Conservation (phyloP, 2,797 vertebrate genomes). For the Clamator glandarius region DNA sequence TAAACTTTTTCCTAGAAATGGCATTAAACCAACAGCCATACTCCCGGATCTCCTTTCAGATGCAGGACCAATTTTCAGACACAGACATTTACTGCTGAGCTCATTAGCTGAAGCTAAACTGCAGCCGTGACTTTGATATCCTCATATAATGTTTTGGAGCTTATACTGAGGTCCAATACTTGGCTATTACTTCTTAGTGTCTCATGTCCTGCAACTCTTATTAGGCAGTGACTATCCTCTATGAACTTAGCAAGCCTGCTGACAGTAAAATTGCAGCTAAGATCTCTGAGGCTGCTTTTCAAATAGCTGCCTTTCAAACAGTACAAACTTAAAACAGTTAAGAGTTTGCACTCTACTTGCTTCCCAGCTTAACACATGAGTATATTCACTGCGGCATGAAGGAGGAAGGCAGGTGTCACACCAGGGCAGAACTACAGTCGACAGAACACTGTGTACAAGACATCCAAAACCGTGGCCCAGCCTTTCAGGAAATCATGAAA, state of each 20-base stretch:
- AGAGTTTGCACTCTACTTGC: neutral
- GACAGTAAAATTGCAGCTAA: neutral
- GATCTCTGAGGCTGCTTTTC: neutral
- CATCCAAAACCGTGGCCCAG: neutral
- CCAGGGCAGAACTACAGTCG: neutral
- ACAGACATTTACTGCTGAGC: neutral
- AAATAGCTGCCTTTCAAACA: neutral
- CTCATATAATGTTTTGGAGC: neutral
- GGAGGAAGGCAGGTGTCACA: neutral
- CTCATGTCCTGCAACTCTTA: neutral
- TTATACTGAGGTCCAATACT: neutral
- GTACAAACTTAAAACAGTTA: neutral
- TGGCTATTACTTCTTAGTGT: neutral
- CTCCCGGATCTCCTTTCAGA: neutral
- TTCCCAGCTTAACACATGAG: rapidly evolving
- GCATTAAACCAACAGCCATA: neutral
- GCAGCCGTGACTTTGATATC: neutral
- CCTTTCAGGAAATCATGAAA: neutral
- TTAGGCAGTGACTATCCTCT: neutral
- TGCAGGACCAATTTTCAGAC: neutral
- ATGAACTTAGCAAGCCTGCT: neutral
- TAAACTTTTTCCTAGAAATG: neutral
- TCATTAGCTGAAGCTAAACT: neutral
- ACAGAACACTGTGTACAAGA: neutral
- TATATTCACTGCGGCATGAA: neutral